Percentiles rank a stretch among this genome's conserved stretches.
Evolutionary conservation across 2,797 vertebrate species (phyloP).

Genomic region (Calcarius lapponicus): DNA sequence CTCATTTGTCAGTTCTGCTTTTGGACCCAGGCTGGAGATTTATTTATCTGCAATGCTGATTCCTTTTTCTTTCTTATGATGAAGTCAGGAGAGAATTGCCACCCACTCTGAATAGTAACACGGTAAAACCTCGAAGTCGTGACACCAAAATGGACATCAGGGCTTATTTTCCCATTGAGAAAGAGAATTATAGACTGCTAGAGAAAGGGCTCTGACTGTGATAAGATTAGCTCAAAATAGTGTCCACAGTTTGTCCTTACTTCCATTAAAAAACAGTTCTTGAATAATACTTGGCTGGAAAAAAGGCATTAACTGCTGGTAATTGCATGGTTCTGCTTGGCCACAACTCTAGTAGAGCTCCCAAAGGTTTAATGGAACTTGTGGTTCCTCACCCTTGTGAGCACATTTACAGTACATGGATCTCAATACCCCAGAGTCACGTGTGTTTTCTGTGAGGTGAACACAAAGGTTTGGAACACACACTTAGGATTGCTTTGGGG

Average conservation of each 20-base stretch:
- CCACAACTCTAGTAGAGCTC: neutral
- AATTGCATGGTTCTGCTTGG: neutral
- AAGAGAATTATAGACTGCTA: neutral
- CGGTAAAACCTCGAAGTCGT: rapidly evolving
- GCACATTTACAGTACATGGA: neutral
- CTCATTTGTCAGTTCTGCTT: neutral
- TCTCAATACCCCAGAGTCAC: neutral
- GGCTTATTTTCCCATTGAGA: neutral
- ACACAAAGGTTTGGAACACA: neutral
- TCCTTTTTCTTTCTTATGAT: neutral
- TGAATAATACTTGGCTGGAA: neutral
- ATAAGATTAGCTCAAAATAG: neutral
- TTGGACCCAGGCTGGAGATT: neutral
- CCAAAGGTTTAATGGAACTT: neutral
- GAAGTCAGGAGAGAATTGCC: neutral
- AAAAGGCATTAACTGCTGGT: neutral
- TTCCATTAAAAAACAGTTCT: neutral
- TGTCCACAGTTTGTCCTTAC: neutral
- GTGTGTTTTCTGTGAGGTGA: neutral
- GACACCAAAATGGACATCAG: neutral
- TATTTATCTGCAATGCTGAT: neutral
- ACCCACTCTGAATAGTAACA: neutral
- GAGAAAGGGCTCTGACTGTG: neutral
- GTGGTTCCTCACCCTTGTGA: neutral
- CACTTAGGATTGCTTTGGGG: neutral